Percentiles rank a stretch among this genome's conserved stretches.
phyloP scores from a whole-genome alignment of 2,113 vertebrate genomes.

The Chloropsis hardwickii region DNA sequence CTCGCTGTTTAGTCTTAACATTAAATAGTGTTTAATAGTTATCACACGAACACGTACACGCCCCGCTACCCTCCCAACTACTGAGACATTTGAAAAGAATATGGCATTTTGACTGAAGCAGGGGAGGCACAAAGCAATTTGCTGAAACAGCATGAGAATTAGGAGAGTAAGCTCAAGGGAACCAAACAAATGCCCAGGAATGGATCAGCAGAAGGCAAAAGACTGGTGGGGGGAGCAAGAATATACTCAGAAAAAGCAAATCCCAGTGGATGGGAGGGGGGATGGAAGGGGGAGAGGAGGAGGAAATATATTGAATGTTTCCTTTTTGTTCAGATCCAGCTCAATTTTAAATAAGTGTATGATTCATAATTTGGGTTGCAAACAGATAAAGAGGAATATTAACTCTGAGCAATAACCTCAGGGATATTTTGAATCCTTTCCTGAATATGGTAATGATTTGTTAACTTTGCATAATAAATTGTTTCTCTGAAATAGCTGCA shows the following conservation, averaged over 20 bases:
- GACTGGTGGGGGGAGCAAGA: conserved; percentile 65
- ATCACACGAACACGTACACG: conserved; percentile 13
- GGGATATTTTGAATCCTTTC: conserved; percentile 31
- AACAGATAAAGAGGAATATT: conserved; percentile 44
- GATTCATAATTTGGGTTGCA: conserved; percentile 44
- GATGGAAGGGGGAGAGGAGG: background rate
- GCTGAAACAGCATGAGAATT: conserved; percentile 67
- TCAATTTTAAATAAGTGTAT: conserved; percentile 6
- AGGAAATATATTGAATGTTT: conserved; percentile 59
- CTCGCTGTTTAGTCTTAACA: background rate
- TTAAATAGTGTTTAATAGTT: background rate
- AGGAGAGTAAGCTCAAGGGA: conserved; percentile 72
- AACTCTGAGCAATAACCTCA: conserved; percentile 32
- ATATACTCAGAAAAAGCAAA: conserved; percentile 71
- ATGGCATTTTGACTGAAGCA: conserved; percentile 57
- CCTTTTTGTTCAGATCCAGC: conserved; percentile 54
- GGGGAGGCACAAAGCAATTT: conserved; percentile 65
- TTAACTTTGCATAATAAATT: conserved; percentile 47
- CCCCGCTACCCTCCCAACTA: background rate
- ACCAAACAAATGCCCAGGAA: conserved; percentile 67
- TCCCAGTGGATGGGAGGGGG: conserved; percentile 43
- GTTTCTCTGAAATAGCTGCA: conserved; percentile 17
- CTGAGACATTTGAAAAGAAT: conserved; percentile 41
- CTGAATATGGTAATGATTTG: conserved; percentile 24
- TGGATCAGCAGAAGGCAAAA: conserved; percentile 70